Evolutionary conservation across 2,888 invertebrate genomes (phyloP), one percentile per base, ranked within the genome.

Genomic region (Chrysodeixis includens): DNA sequence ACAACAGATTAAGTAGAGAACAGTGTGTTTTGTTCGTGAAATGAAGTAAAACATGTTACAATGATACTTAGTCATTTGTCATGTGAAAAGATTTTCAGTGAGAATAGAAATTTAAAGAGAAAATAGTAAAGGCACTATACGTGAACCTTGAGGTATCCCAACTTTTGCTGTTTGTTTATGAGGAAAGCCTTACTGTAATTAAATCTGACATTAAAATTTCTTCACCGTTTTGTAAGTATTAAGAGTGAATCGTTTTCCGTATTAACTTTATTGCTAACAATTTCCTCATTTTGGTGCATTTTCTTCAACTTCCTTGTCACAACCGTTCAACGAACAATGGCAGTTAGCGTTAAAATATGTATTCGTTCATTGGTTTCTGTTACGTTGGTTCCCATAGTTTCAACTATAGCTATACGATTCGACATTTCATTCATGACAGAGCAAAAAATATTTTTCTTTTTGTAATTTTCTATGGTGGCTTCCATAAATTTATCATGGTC

Each of bases 281-380:
- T 74, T 74, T 77, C 63, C 71, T 69, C 52, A 44, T 65, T 66
- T 78, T 22, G 35, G 46, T 69, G 51, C 26, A 60, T 64, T 63
- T 62, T 66, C 61, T 16, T 30, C 10, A 9, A 53, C 64, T 74
- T 71, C 66, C 69, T 74, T 30, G 30, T 73, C 51, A 35, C 9
- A 20, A 32, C 40, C 58, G 54, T 32, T 62, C 14, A 35, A 60
- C 44, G 64, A 8, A 78, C 65, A 78, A 76, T 62, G 54, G 78
- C 44, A 26, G 49, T 63, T 66, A 58, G 55, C 4, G 40, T 46
- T 76, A 61, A 76, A 65, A 66, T 66, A 74, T 70, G 65, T 67
- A 67, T 60, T 54, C 62, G 64, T 56, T 60, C 20, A 73, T 64
- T 64, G 63, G 22, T 55, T 72, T 73, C 46, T 58, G 53, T 53